Conservation (phyloP, 2,113 vertebrate species). For the Syngnathoides biaculeatus region DNA sequence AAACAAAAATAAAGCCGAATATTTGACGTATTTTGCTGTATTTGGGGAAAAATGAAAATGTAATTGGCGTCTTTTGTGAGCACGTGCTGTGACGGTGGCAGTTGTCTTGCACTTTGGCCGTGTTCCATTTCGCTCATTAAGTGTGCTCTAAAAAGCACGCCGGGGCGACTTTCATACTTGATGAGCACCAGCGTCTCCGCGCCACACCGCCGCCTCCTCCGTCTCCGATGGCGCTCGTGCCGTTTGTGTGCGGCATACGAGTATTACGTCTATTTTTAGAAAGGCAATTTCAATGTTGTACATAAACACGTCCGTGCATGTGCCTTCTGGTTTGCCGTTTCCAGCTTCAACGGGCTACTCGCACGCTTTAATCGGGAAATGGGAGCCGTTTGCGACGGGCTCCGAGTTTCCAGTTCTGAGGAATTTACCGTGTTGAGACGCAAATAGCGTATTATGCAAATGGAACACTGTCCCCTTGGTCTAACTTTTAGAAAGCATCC, state of each 20-base stretch:
- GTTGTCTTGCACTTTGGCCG: slow-evolving; percentile 2
- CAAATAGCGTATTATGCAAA: slow-evolving; percentile 3
- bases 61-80: neutral
- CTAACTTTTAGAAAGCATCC: neutral
- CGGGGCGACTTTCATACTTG: slow-evolving; percentile 56
- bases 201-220: slow-evolving; percentile 36
- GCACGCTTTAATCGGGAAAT: slow-evolving; percentile 4
- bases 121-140: slow-evolving; percentile 44
- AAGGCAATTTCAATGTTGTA: slow-evolving; percentile 56
- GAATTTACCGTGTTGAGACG: neutral
- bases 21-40: too few relatives aligned
- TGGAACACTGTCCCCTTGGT: neutral
- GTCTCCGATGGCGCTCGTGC: slow-evolving; percentile 38
- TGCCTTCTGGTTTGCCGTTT: slow-evolving; percentile 48
- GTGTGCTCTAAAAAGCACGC: slow-evolving; percentile 51
- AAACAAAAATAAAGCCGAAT: neutral
- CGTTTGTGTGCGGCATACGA: slow-evolving; percentile 38
- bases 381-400: slow-evolving; percentile 23
- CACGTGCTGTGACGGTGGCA: neutral
- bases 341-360: slow-evolving; percentile 37
- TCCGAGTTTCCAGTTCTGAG: neutral
- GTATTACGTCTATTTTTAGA: slow-evolving; percentile 60
- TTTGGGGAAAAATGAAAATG: neutral
- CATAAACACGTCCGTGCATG: slow-evolving; percentile 30
- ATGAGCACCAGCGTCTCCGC: slow-evolving; percentile 50